phyloP scores from a whole-genome alignment of 2,113 vertebrate genomes.

The Promerops cafer region DNA sequence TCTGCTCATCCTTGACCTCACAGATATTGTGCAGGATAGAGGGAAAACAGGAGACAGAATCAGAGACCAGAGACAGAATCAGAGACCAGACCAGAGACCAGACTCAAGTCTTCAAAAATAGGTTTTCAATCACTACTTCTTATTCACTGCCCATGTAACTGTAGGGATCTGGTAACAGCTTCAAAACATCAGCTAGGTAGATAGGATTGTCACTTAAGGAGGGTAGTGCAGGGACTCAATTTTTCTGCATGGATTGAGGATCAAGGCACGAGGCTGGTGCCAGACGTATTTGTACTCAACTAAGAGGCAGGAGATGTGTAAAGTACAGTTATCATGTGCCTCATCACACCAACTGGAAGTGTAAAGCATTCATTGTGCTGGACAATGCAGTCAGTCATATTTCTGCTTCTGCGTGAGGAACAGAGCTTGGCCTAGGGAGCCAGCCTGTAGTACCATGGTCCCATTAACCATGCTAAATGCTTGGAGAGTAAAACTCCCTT shows the following conservation, averaged over 20 bases:
- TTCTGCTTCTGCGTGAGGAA: background rate
- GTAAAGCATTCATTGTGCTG: background rate
- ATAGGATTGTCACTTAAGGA: background rate
- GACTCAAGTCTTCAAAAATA: background rate
- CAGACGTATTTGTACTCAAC: background rate
- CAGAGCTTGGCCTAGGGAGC: background rate
- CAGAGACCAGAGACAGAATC: background rate
- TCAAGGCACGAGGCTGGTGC: accelerated
- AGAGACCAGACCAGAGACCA: too few relatives aligned
- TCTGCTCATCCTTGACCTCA: background rate
- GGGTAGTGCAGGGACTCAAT: background rate
- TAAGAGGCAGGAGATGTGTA: background rate
- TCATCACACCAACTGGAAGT: background rate
- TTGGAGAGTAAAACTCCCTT: background rate
- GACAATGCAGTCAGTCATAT: background rate
- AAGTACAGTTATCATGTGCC: background rate
- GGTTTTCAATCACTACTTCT: background rate
- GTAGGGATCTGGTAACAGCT: background rate
- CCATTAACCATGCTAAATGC: background rate
- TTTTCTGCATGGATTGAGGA: background rate
- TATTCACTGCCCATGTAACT: background rate
- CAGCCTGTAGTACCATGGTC: background rate
- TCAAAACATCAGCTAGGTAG: background rate
- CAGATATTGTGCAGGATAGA: background rate
- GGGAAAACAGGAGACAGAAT: background rate